Conservation (phyloP, 2,888 invertebrate genomes). For the Dasypogon diadema region DNA sequence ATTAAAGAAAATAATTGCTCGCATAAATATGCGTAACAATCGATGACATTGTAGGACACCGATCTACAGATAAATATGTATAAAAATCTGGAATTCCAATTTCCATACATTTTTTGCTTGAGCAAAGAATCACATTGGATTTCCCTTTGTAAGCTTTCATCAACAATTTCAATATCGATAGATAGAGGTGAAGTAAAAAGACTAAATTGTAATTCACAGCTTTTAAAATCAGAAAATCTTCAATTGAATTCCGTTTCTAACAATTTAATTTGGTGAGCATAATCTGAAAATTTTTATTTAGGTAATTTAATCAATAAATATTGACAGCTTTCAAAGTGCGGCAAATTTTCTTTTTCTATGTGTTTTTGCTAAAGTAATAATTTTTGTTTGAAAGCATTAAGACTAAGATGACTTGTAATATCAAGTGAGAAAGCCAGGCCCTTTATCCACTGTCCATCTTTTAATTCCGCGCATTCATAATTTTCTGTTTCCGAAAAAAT, state of each 20-base stretch:
- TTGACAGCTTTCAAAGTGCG: slow-evolving; percentile 16
- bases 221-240: slow-evolving; percentile 8
- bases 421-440: neutral
- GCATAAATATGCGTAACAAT: slow-evolving; percentile 23
- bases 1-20: neutral
- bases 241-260: slow-evolving; percentile 11
- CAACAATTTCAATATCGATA: slow-evolving; percentile 38
- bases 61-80: slow-evolving; percentile 25
- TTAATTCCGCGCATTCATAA: neutral
- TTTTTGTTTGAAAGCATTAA: neutral
- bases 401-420: neutral
- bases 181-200: slow-evolving; percentile 10
- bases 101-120: slow-evolving; percentile 1
- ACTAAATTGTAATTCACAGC: slow-evolving; percentile 14
- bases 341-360: slow-evolving; percentile 25
- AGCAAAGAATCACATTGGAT: slow-evolving; percentile 16
- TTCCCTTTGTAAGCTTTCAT: slow-evolving; percentile 10
- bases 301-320: slow-evolving; percentile 36
- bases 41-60: slow-evolving; percentile 32
- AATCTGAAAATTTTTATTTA: slow-evolving; percentile 31
- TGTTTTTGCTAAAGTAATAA: slow-evolving; percentile 37
- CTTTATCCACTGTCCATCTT: neutral
- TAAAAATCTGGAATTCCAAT: slow-evolving; percentile 11
- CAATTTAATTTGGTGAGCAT: slow-evolving; percentile 34
- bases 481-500: neutral